phyloP scores from a whole-genome alignment of 2,888 invertebrate species.

The Thelaira solivaga region DNA sequence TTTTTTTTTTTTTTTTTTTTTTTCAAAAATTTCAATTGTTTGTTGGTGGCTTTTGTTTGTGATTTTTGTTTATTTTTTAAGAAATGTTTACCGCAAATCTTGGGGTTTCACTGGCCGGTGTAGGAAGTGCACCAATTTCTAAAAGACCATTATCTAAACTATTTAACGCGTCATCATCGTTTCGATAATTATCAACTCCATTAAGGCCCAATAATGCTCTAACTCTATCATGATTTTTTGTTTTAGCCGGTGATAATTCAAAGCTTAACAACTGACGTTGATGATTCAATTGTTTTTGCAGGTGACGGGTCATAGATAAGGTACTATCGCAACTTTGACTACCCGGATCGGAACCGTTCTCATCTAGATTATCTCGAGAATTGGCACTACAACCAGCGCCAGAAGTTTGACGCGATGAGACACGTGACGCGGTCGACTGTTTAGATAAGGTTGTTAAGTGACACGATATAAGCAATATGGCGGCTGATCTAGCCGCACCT shows the following conservation, averaged over 20 bases:
- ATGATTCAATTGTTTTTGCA: conserved; percentile 77
- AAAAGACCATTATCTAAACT: conserved; percentile 75
- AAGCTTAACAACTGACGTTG: conserved; percentile 77
- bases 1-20: no score
- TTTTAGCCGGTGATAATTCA: conserved; percentile 76
- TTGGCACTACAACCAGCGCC: conserved; percentile 74
- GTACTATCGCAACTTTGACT: conserved; percentile 75
- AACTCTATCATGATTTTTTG: conserved; percentile 76
- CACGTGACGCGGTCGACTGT: conserved; percentile 75
- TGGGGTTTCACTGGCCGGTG: conserved; percentile 77
- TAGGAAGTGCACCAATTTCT: conserved; percentile 77
- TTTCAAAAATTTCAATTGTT: conserved; percentile 2
- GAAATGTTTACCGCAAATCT: conserved; percentile 77
- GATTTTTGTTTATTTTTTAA: conserved; percentile 40
- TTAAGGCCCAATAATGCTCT: conserved; percentile 76
- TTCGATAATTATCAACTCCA: conserved; percentile 73
- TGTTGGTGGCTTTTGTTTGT: conserved; percentile 8
- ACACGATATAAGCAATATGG: conserved; percentile 96
- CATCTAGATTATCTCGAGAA: conserved; percentile 76
- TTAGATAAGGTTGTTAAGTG: conserved; percentile 81
- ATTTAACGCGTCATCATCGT: conserved; percentile 71
- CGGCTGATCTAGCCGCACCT: conserved; percentile 95
- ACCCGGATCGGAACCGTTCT: conserved; percentile 71
- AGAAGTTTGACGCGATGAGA: conserved; percentile 74
- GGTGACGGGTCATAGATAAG: conserved; percentile 77